Evolutionary conservation across 2,797 vertebrate species (phyloP).

Genomic region (Otus scops): DNA sequence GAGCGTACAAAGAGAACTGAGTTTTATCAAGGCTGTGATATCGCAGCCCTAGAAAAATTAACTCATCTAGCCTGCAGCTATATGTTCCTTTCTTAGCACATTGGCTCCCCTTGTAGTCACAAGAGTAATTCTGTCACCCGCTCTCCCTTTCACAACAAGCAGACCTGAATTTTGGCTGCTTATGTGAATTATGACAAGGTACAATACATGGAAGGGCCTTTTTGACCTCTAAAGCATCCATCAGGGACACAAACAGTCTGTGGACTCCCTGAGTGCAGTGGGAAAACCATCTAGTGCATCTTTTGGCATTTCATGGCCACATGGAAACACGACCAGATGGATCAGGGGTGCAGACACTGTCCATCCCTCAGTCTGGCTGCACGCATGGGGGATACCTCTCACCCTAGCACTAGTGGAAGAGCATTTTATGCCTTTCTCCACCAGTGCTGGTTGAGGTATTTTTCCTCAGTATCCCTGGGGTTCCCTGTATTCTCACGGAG

Average conservation of each 20-base stretch:
- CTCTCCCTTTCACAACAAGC: not conserved
- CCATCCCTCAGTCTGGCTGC: not conserved
- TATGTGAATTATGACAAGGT: not conserved
- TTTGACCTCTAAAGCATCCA: not conserved
- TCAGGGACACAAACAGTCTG: not conserved
- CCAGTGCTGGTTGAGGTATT: not conserved
- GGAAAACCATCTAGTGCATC: not conserved
- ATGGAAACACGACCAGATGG: not conserved
- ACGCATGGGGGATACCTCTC: not conserved
- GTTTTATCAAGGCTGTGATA: conserved; percentile 59
- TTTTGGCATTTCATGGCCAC: not conserved
- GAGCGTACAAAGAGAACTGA: conserved; percentile 34
- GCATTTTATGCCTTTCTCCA: not conserved
- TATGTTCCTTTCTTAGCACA: conserved; percentile 27
- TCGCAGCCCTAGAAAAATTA: conserved; percentile 26
- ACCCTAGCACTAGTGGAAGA: not conserved
- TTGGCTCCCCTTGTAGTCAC: not conserved
- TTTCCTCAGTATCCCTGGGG: not conserved
- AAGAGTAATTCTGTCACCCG: not conserved
- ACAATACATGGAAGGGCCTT: not conserved
- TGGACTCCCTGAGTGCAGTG: not conserved
- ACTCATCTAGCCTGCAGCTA: conserved; percentile 44
- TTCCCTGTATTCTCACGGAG: not conserved
- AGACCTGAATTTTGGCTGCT: not conserved
- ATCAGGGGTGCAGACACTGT: not conserved